Evolutionary conservation across 1,140 invertebrate genomes (phyloP), one percentile per base, ranked within the genome.

Genomic region (Pseudomyrmex cubaensis): DNA sequence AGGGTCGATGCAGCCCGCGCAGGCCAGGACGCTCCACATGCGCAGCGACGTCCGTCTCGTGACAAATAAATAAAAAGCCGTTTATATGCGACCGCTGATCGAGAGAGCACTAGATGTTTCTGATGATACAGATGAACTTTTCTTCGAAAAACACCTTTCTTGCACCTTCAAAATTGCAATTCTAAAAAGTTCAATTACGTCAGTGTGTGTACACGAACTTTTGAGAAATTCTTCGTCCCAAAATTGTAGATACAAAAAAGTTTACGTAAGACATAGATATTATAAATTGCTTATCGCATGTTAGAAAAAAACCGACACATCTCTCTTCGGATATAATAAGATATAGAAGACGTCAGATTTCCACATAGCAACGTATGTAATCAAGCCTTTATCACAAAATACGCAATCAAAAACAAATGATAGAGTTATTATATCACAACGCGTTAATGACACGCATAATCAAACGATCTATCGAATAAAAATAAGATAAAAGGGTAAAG

Each of bases 1-100:
- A 85, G 87, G 88, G 87, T 89, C 88, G 88, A 89, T 89, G 87
- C 85, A 89, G 88, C 88, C 87, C 87, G 88, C 88, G 88, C 88
- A 89, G 87, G 87, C 78, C 83, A 86, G 87, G 87, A 89, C 22
- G 63, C 72, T 61, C 62, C 76, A 89, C 85, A 89, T 87, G 88
- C 88, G 88, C 88, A 89, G 10, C 85, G 75, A 85, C 78, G 78
- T 89, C 87, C 83, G 85, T 84, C 78, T 86, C 84, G 63, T 85
- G 66, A 89, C 84, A 74, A 72, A 73, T 88, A 89, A 89, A 89
- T 88, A 86, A 89, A 88, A 85, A 63, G 59, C 70, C 44, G 15
- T 44, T 50, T 74, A 74, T 56, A 15, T 57, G n/a, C 4, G 3
- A 22, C 44, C 44, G 46, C 25, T 48, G 20, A 17, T 59, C 44